Evolutionary conservation across 2,113 vertebrate genomes (phyloP).

Genomic region (Jacana jacana): DNA sequence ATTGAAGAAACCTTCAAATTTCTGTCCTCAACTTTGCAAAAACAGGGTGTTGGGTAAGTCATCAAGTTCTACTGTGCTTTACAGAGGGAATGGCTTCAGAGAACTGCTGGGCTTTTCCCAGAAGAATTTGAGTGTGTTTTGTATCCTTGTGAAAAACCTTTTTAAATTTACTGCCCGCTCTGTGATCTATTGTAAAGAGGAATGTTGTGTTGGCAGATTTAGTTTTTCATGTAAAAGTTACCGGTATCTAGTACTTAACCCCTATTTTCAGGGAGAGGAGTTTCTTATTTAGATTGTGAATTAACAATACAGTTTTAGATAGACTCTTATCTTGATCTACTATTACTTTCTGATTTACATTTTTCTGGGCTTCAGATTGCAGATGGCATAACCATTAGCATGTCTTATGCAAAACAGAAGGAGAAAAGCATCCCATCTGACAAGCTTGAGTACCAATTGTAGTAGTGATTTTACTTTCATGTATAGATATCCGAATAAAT

Average conservation of each 20-base stretch:
- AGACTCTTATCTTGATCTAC: background rate
- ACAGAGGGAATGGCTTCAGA: background rate
- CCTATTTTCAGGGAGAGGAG: background rate
- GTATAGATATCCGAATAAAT: conserved; percentile 52
- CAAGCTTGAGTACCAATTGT: conserved; percentile 41
- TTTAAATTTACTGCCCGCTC: background rate
- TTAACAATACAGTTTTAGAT: conserved; percentile 7
- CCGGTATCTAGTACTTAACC: background rate
- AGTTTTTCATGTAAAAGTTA: background rate
- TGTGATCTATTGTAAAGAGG: background rate
- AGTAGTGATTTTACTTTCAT: conserved; percentile 65
- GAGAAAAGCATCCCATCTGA: conserved; percentile 49
- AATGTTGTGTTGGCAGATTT: background rate
- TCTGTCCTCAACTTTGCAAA: conserved; percentile 34
- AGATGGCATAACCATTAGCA: conserved; percentile 55
- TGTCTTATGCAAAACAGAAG: conserved; percentile 58
- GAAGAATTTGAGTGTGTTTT: background rate
- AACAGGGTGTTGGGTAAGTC: background rate
- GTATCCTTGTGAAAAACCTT: background rate
- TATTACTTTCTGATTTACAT: conserved; percentile 43
- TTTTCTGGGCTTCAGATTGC: conserved; percentile 52
- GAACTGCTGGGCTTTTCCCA: background rate
- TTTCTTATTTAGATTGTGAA: background rate
- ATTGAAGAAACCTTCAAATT: conserved; percentile 49
- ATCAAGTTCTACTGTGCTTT: background rate